A percentile compares a stretch with the other conserved stretches of the same genome.
Evolutionary conservation across 2,888 invertebrate genomes (phyloP).

Genomic region (Coremacera marginata): DNA sequence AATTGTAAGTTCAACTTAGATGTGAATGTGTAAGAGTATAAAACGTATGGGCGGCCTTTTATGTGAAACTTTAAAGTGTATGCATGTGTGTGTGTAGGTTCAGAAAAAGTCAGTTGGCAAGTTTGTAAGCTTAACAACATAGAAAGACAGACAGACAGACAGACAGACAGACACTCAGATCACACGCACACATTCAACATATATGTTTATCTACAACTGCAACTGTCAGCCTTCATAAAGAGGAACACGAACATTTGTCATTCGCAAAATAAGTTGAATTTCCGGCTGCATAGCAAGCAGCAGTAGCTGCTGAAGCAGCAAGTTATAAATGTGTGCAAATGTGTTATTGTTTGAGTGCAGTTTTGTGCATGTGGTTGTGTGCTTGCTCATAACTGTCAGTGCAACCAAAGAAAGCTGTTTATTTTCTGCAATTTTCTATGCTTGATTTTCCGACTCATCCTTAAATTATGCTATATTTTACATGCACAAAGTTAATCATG

Average conservation of each 20-base stretch:
- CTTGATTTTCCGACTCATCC: neutral
- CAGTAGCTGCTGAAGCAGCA: no score
- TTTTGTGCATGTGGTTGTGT: neutral
- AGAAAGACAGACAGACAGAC: neutral
- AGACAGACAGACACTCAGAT: neutral
- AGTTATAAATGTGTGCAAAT: neutral
- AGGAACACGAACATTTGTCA: slow-evolving; percentile 20
- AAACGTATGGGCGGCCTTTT: neutral
- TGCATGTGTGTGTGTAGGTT: neutral
- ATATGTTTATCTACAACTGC: neutral
- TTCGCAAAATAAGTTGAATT: slow-evolving; percentile 25
- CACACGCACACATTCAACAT: neutral
- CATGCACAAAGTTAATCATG: neutral
- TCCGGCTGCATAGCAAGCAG: slow-evolving; percentile 4
- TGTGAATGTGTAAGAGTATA: neutral
- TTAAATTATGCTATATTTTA: neutral
- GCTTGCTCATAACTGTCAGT: neutral
- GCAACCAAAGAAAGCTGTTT: neutral
- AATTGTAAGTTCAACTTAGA: slow-evolving; percentile 1
- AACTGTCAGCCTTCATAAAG: slow-evolving; percentile 12
- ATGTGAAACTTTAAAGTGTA: neutral
- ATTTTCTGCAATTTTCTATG: neutral
- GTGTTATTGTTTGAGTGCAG: neutral
- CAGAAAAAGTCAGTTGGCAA: neutral
- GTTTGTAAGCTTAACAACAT: neutral